Evolutionary conservation across 2,888 invertebrate genomes (phyloP), one percentile per base, ranked within the genome.

Genomic region (Pilophorus perplexus): DNA sequence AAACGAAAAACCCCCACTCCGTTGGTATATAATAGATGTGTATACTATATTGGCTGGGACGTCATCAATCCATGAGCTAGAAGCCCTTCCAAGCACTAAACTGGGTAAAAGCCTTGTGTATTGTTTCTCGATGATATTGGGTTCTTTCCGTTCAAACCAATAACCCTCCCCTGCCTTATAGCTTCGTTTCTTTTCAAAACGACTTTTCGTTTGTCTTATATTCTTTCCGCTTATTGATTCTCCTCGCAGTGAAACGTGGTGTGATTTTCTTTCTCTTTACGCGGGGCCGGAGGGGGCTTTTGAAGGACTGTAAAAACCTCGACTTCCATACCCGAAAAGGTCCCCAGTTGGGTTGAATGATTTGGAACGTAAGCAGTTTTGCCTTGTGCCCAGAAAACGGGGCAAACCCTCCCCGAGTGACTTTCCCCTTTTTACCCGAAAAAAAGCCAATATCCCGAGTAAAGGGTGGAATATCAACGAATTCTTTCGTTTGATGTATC

Each of bases 51-150:
- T 65, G 54, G 42, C 54, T 65, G 18, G 28, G 25, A 22, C 54
- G 54, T 54, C 64, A 65, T 65, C 64, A 65, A 65, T 65, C 60
- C 46, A 62, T 62, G 60, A 14, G 60, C 25, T 25, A 18, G 59
- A 38, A 52, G 16, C n/a, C 25, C 14, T 18, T 12, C 16, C 27
- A n/a, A n/a, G n/a, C 28, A 28, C 23, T 52, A 62, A 62, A 40
- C 59, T 27, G 62, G 38, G 55, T 55, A 42, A 27, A 8, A n/a
- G 40, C 6, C 42, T 54, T 40, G 54, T 54, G 54, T 65, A 54
- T 65, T 65, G 64, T 65, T 65, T 65, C 64, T 33, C 40, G 44
- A 65, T 65, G 64, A 65, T 65, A 65, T 65, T 65, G 64, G 54
- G 16, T 27, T 33, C 18, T 40, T 20, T 54, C 52, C 28, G 22